These are phyloP conservation scores for Aricia agestis DNA, from an alignment of 1,140 invertebrate species.

Conservation along the genomic window DNA sequence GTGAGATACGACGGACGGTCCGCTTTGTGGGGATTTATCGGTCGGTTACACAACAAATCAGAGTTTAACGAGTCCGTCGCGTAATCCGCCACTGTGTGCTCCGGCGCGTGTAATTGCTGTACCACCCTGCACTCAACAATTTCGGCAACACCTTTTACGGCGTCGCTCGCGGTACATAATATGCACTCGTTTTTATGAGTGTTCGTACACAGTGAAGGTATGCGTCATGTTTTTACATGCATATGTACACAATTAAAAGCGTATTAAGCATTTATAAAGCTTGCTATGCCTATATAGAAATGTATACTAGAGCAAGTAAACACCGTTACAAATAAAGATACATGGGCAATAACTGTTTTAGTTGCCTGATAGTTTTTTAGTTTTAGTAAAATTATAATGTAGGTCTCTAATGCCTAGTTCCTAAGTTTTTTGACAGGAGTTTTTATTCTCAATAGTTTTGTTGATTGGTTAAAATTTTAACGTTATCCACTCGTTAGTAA, in stretches of 20 bases:
- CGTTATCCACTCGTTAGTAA: too few relatives aligned
- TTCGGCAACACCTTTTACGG: conserved; percentile 21
- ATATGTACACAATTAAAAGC: background rate
- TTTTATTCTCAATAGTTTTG: too few relatives aligned
- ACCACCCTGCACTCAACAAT: conserved; percentile 37
- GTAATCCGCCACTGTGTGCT: conserved; percentile 45
- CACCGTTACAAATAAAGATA: too few relatives aligned
- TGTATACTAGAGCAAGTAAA: too few relatives aligned
- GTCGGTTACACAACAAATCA: conserved; percentile 74
- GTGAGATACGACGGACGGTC: conserved; percentile 51
- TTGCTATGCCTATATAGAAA: too few relatives aligned
- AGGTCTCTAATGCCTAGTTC: too few relatives aligned
- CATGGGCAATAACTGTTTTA: too few relatives aligned
- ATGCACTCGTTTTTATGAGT: background rate
- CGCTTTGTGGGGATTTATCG: conserved; percentile 61
- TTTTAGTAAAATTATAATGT: too few relatives aligned
- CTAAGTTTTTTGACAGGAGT: too few relatives aligned
- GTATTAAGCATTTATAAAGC: too few relatives aligned
- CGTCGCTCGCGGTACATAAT: background rate
- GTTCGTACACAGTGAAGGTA: background rate
- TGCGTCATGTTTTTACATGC: background rate
- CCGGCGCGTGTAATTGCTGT: conserved; percentile 61
- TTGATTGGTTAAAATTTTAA: too few relatives aligned
- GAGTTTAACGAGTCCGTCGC: conserved; percentile 65
- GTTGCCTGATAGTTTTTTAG: too few relatives aligned